Conservation (phyloP, 2,797 vertebrate genomes). For the Pangasius macronema region DNA sequence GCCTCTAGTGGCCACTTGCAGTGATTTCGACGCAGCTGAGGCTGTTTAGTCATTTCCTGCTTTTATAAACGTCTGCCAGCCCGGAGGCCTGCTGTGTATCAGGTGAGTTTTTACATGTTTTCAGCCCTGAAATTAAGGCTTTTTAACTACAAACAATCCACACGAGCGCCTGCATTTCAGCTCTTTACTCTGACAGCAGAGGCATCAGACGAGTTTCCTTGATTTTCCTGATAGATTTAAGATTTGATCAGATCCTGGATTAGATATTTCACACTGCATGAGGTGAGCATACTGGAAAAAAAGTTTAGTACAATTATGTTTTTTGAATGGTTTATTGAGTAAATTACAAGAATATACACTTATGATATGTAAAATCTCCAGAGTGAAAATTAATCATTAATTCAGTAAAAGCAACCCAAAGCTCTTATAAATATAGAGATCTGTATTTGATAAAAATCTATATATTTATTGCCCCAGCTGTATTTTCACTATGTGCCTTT, state of each 20-base stretch:
- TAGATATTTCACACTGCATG: not conserved
- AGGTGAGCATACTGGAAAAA: not conserved
- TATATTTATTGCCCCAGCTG: not conserved
- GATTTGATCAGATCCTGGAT: not conserved
- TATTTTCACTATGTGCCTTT: not conserved
- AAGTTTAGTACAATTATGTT: not conserved
- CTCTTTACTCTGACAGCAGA: not conserved
- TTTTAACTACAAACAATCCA: no score
- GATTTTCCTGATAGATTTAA: not conserved
- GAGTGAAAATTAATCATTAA: not conserved
- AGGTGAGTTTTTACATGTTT: not conserved
- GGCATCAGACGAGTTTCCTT: no score
- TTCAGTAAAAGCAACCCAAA: conserved; percentile 80
- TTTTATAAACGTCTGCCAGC: not conserved
- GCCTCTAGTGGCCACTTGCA: not conserved
- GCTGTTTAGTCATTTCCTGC: not conserved
- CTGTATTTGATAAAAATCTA: not conserved
- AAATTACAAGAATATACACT: not conserved
- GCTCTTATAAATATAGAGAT: conserved; percentile 1
- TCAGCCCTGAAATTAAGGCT: not conserved
- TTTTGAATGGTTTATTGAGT: conserved; percentile 18
- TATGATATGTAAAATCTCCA: not conserved
- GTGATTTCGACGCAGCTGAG: not conserved
- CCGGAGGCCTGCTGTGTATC: not conserved
- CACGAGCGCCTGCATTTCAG: not conserved